A percentile compares a stretch with the other conserved stretches of the same genome.
These are phyloP conservation scores for Hirundo rustica DNA, from an alignment of 2,797 vertebrate species.

Conservation along the genomic window DNA sequence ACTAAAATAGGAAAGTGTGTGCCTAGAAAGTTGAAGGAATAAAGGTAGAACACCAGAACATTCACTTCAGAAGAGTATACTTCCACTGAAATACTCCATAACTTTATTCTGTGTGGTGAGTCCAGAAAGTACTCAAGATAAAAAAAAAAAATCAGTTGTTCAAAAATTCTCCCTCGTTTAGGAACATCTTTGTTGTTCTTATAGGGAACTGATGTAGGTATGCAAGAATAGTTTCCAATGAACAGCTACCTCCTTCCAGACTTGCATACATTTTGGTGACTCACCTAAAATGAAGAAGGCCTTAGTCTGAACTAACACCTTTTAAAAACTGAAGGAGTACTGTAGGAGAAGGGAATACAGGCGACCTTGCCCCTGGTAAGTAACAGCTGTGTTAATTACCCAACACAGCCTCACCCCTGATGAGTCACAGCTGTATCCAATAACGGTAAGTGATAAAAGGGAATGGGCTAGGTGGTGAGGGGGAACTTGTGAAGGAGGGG, in stretches of 20 bases:
- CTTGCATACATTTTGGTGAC: not conserved
- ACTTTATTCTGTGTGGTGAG: not conserved
- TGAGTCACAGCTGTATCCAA: not conserved
- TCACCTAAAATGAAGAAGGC: not conserved
- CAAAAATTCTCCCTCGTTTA: not conserved
- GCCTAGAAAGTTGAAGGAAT: not conserved
- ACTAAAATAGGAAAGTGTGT: rapidly evolving
- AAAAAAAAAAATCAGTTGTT: not conserved
- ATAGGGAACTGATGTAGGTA: not conserved
- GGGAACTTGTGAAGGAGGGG: not conserved
- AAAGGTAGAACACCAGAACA: not conserved
- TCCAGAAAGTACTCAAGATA: not conserved
- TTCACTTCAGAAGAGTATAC: not conserved
- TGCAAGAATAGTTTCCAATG: not conserved
- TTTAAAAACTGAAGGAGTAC: not conserved
- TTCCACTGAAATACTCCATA: not conserved
- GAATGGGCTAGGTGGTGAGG: not conserved
- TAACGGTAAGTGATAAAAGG: not conserved
- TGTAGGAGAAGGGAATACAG: not conserved
- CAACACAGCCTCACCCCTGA: not conserved
- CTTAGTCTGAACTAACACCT: not conserved
- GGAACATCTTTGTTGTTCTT: not conserved
- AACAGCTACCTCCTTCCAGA: not conserved
- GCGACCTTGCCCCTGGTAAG: not conserved
- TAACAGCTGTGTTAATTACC: not conserved